phyloP scores from a whole-genome alignment of 2,797 vertebrate genomes.

The Eulemur rubriventer region DNA sequence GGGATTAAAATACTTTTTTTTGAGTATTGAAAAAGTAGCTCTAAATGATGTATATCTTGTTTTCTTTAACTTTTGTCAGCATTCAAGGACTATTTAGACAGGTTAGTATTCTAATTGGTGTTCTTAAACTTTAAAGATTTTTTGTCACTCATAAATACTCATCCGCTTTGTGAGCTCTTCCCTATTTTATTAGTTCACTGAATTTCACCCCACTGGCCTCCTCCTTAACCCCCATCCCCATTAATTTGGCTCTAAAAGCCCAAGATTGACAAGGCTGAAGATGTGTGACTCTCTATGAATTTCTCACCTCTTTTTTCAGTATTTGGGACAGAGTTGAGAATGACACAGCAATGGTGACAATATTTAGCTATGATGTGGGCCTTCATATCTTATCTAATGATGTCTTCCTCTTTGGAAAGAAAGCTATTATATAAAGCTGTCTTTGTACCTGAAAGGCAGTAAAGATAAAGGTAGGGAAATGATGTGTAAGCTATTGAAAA shows the following conservation, averaged over 20 bases:
- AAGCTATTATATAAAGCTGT: background rate
- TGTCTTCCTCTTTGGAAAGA: background rate
- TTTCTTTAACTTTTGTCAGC: background rate
- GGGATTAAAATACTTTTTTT: background rate
- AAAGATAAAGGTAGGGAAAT: background rate
- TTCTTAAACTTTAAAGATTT: background rate
- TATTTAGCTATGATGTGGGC: background rate
- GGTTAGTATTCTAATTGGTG: background rate
- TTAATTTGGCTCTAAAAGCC: background rate
- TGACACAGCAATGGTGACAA: background rate
- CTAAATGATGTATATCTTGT: background rate
- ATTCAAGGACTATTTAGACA: background rate
- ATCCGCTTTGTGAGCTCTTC: background rate
- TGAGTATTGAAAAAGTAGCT: background rate
- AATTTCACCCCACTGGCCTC: background rate
- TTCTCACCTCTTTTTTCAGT: background rate
- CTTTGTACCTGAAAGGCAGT: background rate
- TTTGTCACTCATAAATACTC: background rate
- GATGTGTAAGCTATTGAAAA: background rate
- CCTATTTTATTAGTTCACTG: background rate
- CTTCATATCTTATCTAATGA: background rate
- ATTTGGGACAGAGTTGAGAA: background rate
- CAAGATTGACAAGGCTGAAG: background rate
- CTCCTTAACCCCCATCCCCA: background rate
- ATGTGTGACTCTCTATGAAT: background rate